Percentiles rank a stretch among this genome's conserved stretches.
phyloP scores from a whole-genome alignment of 2,888 invertebrate species.

The Cerastis rubricosa region DNA sequence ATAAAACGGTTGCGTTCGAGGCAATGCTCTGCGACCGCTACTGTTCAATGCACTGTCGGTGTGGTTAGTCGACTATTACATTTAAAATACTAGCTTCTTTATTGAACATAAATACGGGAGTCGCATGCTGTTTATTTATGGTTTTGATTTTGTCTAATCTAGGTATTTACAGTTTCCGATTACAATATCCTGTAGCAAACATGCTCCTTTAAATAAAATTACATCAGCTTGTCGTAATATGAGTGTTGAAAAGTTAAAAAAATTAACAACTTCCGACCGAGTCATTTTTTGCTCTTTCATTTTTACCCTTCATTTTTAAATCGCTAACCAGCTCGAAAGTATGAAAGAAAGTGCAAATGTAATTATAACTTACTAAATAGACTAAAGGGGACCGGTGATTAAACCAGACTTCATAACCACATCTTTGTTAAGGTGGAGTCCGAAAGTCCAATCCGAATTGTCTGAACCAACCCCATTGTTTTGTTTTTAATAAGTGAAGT shows the following conservation, averaged over 20 bases:
- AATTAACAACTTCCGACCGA: not conserved
- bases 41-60: conserved; percentile 78
- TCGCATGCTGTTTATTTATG: conserved; percentile 15
- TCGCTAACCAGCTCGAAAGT: conserved; percentile 20
- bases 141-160: conserved; percentile 1
- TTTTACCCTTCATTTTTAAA: conserved; percentile 35
- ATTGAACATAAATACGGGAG: conserved; percentile 33
- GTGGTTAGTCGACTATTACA: conserved; percentile 72
- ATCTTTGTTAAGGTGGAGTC: conserved; percentile 48
- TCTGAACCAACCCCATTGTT: conserved; percentile 57
- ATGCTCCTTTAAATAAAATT: not conserved
- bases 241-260: conserved; percentile 8
- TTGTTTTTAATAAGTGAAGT: conserved; percentile 67
- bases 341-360: conserved; percentile 52
- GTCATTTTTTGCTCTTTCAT: conserved; percentile 27
- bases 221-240: not conserved
- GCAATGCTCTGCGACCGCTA: conserved; percentile 65
- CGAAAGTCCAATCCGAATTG: conserved; percentile 52
- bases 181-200: not conserved
- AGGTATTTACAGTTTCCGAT: not conserved
- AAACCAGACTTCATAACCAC: conserved; percentile 50
- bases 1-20: conserved; percentile 86
- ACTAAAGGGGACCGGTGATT: conserved; percentile 48
- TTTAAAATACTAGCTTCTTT: conserved; percentile 56
- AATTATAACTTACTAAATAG: conserved; percentile 63